These are phyloP conservation scores for Drosophila tani DNA, from an alignment of 1,140 invertebrate species.

Conservation along the genomic window DNA sequence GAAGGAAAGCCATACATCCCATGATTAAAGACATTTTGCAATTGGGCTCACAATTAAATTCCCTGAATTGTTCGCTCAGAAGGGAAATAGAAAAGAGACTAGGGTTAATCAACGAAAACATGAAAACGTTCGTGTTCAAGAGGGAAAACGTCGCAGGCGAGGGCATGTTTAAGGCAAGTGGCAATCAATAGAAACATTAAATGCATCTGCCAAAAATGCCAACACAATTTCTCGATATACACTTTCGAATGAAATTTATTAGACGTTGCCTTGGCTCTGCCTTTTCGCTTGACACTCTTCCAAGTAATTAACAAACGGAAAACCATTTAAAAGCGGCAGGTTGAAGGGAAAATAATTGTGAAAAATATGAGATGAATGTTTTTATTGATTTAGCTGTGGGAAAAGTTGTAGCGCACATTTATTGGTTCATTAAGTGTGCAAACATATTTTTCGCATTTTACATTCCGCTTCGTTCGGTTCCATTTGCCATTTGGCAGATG, in stretches of 20 bases:
- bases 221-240: slow-evolving; percentile 8
- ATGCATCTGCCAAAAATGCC: slow-evolving; percentile 62
- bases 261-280: slow-evolving; percentile 4
- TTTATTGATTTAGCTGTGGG: slow-evolving; percentile 76
- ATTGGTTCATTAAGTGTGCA: slow-evolving; percentile 77
- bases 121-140: slow-evolving; percentile 47
- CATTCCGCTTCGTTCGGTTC: slow-evolving; percentile 28
- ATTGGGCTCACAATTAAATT: slow-evolving; percentile 8
- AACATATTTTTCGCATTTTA: slow-evolving; percentile 47
- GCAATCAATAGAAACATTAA: slow-evolving; percentile 49
- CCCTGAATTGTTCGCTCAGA: neutral
- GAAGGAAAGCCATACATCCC: slow-evolving; percentile 1
- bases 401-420: slow-evolving; percentile 35
- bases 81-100: slow-evolving; percentile 21
- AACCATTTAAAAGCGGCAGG: slow-evolving; percentile 34
- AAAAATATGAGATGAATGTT: slow-evolving; percentile 14
- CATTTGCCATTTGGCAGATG: slow-evolving; percentile 44
- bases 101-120: slow-evolving; percentile 67
- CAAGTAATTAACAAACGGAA: slow-evolving; percentile 61
- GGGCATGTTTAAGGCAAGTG: slow-evolving; percentile 1
- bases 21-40: slow-evolving; percentile 24
- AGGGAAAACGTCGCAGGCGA: neutral
- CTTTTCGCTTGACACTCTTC: slow-evolving; percentile 41
- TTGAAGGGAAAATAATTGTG: slow-evolving; percentile 7
- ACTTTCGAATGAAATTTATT: slow-evolving; percentile 18